These are phyloP conservation scores for Arge pagana DNA, from an alignment of 2,888 invertebrate genomes.

Conservation along the genomic window DNA sequence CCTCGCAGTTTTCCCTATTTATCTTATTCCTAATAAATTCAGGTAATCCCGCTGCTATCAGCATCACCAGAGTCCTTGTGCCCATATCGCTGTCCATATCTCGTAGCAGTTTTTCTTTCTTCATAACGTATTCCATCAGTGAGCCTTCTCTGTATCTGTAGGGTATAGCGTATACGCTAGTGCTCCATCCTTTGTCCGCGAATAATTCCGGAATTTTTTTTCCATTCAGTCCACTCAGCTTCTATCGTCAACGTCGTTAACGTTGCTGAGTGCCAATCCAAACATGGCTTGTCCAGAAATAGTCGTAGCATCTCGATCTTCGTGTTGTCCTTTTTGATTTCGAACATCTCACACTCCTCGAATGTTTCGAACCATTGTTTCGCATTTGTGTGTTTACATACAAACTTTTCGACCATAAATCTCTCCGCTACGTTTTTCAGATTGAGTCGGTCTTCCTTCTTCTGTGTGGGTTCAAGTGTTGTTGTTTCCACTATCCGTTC, in stretches of 20 bases:
- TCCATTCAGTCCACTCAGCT: constrained; percentile 37
- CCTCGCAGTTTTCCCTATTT: constrained; percentile 28
- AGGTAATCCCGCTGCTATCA: constrained; percentile 35
- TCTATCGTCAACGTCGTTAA: constrained; percentile 31
- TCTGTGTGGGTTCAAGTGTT: constrained; percentile 27
- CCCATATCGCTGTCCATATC: constrained; percentile 35
- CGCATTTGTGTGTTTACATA: constrained; percentile 30
- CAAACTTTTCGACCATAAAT: constrained; percentile 35
- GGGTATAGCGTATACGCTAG: constrained; percentile 32
- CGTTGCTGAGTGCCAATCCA: constrained; percentile 35
- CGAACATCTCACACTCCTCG: constrained; percentile 35
- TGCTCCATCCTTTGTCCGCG: constrained; percentile 39
- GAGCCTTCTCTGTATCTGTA: constrained; percentile 38
- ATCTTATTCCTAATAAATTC: constrained; percentile 36
- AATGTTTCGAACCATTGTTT: constrained; percentile 34
- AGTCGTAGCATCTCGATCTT: constrained; percentile 34
- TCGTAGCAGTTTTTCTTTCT: constrained; percentile 35
- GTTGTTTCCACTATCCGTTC: constrained; percentile 28
- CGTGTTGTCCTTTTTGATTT: constrained; percentile 29
- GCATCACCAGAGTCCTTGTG: constrained; percentile 28
- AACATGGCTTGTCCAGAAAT: constrained; percentile 33
- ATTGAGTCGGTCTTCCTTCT: constrained; percentile 29
- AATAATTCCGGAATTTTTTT: constrained; percentile 35
- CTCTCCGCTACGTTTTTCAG: constrained; percentile 32
- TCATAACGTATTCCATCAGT: constrained; percentile 37